phyloP scores from a whole-genome alignment of 2,113 vertebrate species.

The rat (Rattus norvegicus) region GRCr8 NC_086028.1:83416001-83416500 shows the following conservation, averaged over 20 bases:
- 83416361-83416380: no score
- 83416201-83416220: not conserved
- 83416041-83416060: not conserved
- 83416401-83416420: no score
- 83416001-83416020: not conserved
- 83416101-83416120: constrained; percentile 60
- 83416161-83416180: constrained; percentile 60
- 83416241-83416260: not conserved
- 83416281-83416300: constrained; percentile 28
- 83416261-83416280: not conserved
- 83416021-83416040: not conserved
- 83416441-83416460: constrained; percentile 23
- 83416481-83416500: not conserved
- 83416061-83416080: constrained; percentile 32
- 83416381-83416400: no score
- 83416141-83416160: constrained; percentile 63
- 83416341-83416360: no score
- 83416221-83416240: constrained; percentile 51
- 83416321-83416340: not conserved
- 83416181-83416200: constrained; percentile 43
- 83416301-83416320: not conserved
- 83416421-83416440: not conserved
- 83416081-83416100: constrained; percentile 11
- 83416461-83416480: not conserved
- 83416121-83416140: constrained; percentile 60